These are phyloP conservation scores for Bhutanitis thaidina DNA, from an alignment of 2,888 invertebrate genomes.

Conservation along the genomic window DNA sequence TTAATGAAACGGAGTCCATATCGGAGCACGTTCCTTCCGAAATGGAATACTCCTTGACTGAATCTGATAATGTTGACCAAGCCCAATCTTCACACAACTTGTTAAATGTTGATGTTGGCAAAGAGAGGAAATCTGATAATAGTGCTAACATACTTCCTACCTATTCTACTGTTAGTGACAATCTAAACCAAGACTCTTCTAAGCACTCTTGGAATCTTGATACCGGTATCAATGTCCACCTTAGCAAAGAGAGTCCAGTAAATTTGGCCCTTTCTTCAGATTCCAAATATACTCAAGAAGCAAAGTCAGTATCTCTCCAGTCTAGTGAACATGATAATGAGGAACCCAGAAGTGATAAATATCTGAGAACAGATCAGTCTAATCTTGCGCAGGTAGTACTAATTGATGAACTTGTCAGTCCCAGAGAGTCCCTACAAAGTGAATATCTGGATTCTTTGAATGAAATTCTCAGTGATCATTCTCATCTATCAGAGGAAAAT, in stretches of 20 bases:
- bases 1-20: conserved; percentile 62
- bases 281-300: conserved; percentile 48
- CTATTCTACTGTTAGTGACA: conserved; percentile 33
- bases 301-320: conserved; percentile 30
- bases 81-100: conserved; percentile 33
- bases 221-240: conserved; percentile 51
- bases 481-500: conserved; percentile 29
- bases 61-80: conserved; percentile 42
- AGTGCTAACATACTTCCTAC: conserved; percentile 34
- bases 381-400: conserved; percentile 22
- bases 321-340: conserved; percentile 8
- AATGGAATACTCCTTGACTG: conserved; percentile 52
- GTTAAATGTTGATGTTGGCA: conserved; percentile 40
- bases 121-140: conserved; percentile 32
- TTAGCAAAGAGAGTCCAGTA: conserved; percentile 69
- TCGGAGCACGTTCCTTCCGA: conserved; percentile 68
- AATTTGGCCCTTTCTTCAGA: conserved; percentile 58
- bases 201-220: conserved; percentile 59
- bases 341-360: background rate
- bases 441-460: conserved; percentile 62
- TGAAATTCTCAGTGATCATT: conserved; percentile 40
- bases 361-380: background rate
- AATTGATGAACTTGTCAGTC: conserved; percentile 32
- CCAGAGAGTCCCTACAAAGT: conserved; percentile 50
- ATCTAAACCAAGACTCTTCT: conserved; percentile 39